Base-by-base conservation (phyloP, 2,888 invertebrate genomes). In the Limnephilus rhombicus region DNA sequence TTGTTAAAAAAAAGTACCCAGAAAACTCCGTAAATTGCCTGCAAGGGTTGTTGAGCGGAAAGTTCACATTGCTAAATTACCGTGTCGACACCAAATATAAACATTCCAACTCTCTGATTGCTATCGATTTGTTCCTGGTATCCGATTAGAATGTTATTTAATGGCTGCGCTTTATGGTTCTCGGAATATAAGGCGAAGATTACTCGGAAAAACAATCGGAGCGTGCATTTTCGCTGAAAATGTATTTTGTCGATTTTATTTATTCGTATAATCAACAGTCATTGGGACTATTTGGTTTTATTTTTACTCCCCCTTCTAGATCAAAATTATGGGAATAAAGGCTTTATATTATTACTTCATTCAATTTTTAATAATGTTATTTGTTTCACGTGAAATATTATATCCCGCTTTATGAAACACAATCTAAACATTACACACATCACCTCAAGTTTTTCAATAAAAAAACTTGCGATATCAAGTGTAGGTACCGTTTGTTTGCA, bases 101-200 rank as follows among this genome's bases (percentile, higher is more conserved):
- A 92, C 85, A 90, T 92, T 92, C 90, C 92, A 53, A 90, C 45
- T 90, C 45, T 29, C 88, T 92, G 92, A 90, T 90, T 85, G 45
- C 90, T 80, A 92, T 92, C 90, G 92, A 92, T 90, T 85, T 92
- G 90, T 90, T 68, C 82, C 80, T 34, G 45, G 82, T 80, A 53
- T 86, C 82, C 92, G 90, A 92, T 90, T 88, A 90, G 92, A 88
- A 83, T 90, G 90, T 90, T 90, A 91, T 89, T 83, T 88, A 85
- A 91, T 91, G 88, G 88, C 91, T 80, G 82, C 91, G 88, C 91
- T 82, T 91, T 82, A 89, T 90, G 41, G 91, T 89, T 37, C 49
- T 68, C 82, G 24, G 37, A 37, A 41, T 90, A 90, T 31, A 41
- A 34, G 87, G 87, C 68, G 88, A 80, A 89, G 80, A 89, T 80